A percentile compares a stretch with the other conserved stretches of the same genome.
These are phyloP conservation scores for Falco punctatus DNA, from an alignment of 2,113 vertebrate species.

Conservation along the genomic window DNA sequence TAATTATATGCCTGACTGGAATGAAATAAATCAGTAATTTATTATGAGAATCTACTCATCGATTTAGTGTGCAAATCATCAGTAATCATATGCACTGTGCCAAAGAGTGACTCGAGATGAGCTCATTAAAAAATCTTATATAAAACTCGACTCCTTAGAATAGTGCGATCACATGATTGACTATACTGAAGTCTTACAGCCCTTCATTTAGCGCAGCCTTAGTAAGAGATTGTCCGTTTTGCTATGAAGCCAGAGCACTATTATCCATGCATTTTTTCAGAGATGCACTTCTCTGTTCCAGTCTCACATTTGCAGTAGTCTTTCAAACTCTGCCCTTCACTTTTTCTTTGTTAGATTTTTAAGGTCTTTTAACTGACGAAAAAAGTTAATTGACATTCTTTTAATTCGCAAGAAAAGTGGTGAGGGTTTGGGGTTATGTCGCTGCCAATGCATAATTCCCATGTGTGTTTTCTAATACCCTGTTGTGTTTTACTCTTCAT, in stretches of 20 bases:
- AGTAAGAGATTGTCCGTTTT: not conserved
- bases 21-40: slow-evolving; percentile 49
- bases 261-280: not conserved
- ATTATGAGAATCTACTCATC: slow-evolving; percentile 49
- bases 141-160: not conserved
- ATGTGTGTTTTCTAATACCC: not conserved
- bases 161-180: not conserved
- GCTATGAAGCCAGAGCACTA: not conserved
- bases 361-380: not conserved
- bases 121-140: slow-evolving; percentile 27
- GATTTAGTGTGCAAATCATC: slow-evolving; percentile 35
- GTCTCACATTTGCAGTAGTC: not conserved
- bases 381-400: not conserved
- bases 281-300: not conserved
- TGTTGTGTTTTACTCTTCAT: slow-evolving; percentile 1
- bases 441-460: not conserved
- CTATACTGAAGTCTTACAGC: not conserved
- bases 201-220: not conserved
- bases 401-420: not conserved
- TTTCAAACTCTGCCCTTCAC: not conserved
- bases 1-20: slow-evolving; percentile 34
- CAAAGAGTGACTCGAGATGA: slow-evolving; percentile 1
- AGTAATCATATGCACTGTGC: not conserved
- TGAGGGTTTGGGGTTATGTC: not conserved
- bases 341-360: not conserved